Percentiles rank a stretch among this genome's conserved stretches.
Evolutionary conservation across 1,140 invertebrate species (phyloP).

Genomic region (Xylocopa sonorina): DNA sequence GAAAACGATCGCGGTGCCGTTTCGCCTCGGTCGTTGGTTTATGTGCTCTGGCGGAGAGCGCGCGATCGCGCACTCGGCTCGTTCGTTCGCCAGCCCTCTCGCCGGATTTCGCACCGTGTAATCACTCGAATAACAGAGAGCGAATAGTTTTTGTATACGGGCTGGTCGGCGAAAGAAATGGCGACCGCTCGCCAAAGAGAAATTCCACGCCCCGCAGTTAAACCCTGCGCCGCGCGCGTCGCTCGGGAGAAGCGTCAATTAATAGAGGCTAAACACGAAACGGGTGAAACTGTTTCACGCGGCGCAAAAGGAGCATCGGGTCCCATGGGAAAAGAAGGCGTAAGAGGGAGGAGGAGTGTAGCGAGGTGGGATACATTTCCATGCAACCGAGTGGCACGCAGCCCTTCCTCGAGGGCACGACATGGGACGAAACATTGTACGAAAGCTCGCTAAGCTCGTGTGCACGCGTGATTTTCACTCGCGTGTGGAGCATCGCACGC

Average conservation of each 20-base stretch:
- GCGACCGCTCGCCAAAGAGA: too few species aligned
- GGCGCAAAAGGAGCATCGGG: background rate
- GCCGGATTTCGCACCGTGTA: too few species aligned
- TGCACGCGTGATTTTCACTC: slow-evolving; percentile 26
- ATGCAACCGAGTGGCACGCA: slow-evolving; percentile 26
- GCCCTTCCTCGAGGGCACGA: background rate
- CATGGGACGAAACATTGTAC: background rate
- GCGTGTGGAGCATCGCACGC: slow-evolving; percentile 36
- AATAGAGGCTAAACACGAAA: background rate
- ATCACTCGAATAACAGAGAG: too few species aligned
- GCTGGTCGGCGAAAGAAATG: too few species aligned
- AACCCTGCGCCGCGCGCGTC: too few species aligned
- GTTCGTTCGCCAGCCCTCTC: too few species aligned
- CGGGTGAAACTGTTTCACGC: background rate
- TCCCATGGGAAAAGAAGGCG: background rate
- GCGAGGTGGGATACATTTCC: slow-evolving; percentile 19
- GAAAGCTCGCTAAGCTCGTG: slow-evolving; percentile 25
- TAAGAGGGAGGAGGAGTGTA: background rate
- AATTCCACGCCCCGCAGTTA: too few species aligned
- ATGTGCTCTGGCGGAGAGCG: too few species aligned
- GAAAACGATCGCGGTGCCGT: background rate
- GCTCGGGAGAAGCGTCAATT: too few species aligned
- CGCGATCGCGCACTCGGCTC: too few species aligned
- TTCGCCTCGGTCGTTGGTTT: background rate
- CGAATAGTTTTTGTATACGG: too few species aligned